A percentile compares a stretch with the other conserved stretches of the same genome.
Conservation (phyloP, 2,888 invertebrate species). For the Andrena haemorrhoa region DNA sequence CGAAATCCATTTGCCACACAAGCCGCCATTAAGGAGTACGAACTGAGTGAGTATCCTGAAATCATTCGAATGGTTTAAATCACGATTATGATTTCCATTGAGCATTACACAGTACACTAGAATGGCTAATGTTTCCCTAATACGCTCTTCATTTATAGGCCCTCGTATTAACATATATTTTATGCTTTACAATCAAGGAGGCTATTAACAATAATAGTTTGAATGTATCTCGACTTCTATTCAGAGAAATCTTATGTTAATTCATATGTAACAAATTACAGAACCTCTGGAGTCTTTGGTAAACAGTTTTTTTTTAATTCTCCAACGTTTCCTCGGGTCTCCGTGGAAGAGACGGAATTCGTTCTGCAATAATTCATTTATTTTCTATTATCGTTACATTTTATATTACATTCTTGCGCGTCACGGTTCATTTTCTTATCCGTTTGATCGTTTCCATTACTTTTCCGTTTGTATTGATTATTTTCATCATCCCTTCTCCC, state of each 20-base stretch:
- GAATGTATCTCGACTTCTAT: too few species aligned
- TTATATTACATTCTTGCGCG: constrained; percentile 4
- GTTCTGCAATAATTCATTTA: constrained; percentile 8
- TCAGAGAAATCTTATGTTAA: not conserved
- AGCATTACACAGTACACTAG: not conserved
- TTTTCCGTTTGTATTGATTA: constrained; percentile 1
- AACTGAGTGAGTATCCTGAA: constrained; percentile 74
- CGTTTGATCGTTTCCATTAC: not conserved
- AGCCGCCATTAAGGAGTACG: constrained; percentile 78
- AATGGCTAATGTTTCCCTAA: not conserved
- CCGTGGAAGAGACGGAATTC: not conserved
- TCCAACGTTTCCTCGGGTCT: not conserved
- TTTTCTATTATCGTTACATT: not conserved
- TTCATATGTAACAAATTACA: not conserved
- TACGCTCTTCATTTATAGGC: constrained; percentile 3
- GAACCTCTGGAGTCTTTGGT: not conserved
- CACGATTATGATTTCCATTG: not conserved
- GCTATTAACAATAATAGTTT: too few species aligned
- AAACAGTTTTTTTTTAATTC: not conserved
- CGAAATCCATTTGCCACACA: constrained; percentile 36
- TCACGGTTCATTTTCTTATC: constrained; percentile 3
- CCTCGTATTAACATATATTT: not conserved
- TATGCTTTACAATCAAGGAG: not conserved
- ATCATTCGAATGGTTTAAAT: constrained; percentile 29
- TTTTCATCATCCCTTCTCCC: constrained; percentile 20